A percentile compares a stretch with the other conserved stretches of the same genome.
Evolutionary conservation across 2,888 invertebrate genomes (phyloP).

Genomic region (Chydorus sphaericus): DNA sequence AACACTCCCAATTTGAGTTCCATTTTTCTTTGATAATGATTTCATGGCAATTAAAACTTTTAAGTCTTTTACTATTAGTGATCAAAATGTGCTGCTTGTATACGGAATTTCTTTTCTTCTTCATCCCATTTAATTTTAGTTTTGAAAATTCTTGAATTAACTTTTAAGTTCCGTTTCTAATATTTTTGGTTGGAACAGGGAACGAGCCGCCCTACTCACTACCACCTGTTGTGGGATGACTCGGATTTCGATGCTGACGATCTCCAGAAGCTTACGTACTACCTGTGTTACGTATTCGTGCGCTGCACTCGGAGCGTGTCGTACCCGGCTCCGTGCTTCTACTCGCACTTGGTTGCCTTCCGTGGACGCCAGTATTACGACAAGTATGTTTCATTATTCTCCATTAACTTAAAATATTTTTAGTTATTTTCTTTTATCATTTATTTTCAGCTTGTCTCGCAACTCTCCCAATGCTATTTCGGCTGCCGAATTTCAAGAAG

Average conservation of each 20-base stretch:
- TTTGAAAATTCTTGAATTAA: background rate
- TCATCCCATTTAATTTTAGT: background rate
- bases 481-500: too few relatives aligned
- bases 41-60: too few relatives aligned
- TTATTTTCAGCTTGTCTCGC: too few relatives aligned
- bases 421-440: too few relatives aligned
- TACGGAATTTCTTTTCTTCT: too few relatives aligned
- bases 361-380: slow-evolving; percentile 42
- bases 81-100: too few relatives aligned
- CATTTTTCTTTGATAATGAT: too few relatives aligned
- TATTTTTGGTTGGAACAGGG: too few relatives aligned
- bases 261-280: slow-evolving; percentile 62
- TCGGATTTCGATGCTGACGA: slow-evolving; percentile 51
- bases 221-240: slow-evolving; percentile 71
- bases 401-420: too few relatives aligned
- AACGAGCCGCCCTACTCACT: slow-evolving; percentile 71
- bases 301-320: slow-evolving; percentile 64
- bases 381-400: slow-evolving; percentile 19
- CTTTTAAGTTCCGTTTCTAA: slow-evolving; percentile 3
- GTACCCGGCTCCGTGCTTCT: slow-evolving; percentile 75
- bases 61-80: too few relatives aligned
- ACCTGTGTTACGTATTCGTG: slow-evolving; percentile 70
- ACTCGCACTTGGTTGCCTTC: slow-evolving; percentile 71
- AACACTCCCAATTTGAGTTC: too few relatives aligned
- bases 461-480: too few relatives aligned